These are phyloP conservation scores for Zaprionus gabonicus DNA, from an alignment of 1,140 invertebrate genomes.

Conservation along the genomic window DNA sequence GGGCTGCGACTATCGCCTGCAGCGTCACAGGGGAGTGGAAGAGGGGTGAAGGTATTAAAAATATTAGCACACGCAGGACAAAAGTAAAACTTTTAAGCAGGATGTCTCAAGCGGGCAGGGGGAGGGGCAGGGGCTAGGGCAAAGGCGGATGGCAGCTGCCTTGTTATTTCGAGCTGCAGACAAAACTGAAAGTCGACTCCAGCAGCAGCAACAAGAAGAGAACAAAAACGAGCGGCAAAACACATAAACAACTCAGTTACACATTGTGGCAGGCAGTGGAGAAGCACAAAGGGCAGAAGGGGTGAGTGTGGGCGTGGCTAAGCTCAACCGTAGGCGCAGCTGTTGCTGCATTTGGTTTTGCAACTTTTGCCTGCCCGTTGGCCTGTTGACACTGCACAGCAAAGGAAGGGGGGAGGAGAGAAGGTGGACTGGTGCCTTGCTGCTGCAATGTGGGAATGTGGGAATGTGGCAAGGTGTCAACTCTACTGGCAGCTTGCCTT, in stretches of 20 bases:
- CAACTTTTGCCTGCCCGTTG: conserved; percentile 38
- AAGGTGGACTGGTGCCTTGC: not conserved
- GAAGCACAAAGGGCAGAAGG: not conserved
- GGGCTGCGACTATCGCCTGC: not conserved
- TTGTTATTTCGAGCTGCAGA: conserved; percentile 30
- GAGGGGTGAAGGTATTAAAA: conserved; percentile 45
- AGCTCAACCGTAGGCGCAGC: conserved; percentile 54
- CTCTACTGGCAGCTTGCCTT: conserved; percentile 42
- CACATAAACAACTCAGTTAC: conserved; percentile 80
- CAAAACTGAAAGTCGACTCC: conserved; percentile 32
- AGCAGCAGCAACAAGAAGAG: conserved; percentile 35
- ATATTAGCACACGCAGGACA: conserved; percentile 65
- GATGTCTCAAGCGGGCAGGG: not conserved
- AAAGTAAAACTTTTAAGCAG: conserved; percentile 54
- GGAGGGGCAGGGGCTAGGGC: not conserved
- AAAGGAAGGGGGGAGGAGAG: not conserved
- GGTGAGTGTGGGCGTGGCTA: not conserved
- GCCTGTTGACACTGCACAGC: conserved; percentile 31
- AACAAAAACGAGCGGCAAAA: conserved; percentile 40
- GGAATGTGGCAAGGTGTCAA: conserved; percentile 13
- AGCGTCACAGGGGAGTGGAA: not conserved
- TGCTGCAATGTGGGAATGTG: not conserved
- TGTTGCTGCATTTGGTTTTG: conserved; percentile 48
- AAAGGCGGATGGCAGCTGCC: conserved; percentile 3
- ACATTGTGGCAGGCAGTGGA: conserved; percentile 47